Percentiles rank a stretch among this genome's conserved stretches.
phyloP scores from a whole-genome alignment of 2,113 vertebrate genomes.

The Periophthalmus modestus region DNA sequence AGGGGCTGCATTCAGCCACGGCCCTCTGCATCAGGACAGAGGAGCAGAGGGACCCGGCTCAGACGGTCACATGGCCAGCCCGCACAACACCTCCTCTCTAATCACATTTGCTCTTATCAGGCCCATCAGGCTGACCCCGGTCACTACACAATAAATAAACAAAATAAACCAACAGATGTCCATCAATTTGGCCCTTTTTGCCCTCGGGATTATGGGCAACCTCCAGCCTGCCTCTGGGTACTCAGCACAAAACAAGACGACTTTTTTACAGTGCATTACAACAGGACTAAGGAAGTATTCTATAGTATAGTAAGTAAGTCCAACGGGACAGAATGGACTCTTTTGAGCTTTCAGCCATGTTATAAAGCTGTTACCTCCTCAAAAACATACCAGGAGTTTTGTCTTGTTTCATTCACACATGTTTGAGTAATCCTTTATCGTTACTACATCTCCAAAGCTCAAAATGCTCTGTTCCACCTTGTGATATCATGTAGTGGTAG shows the following conservation, averaged over 20 bases:
- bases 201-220: not conserved
- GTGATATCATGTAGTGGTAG: too few relatives aligned
- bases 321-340: too few relatives aligned
- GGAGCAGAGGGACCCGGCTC: constrained; percentile 3
- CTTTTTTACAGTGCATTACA: not conserved
- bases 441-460: too few relatives aligned
- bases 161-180: constrained; percentile 72
- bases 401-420: too few relatives aligned
- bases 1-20: constrained; percentile 13
- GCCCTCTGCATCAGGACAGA: not conserved
- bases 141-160: constrained; percentile 58
- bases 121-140: constrained; percentile 61
- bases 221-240: not conserved
- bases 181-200: constrained; percentile 49
- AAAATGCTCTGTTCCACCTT: too few relatives aligned
- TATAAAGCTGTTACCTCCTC: too few relatives aligned
- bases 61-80: constrained; percentile 55
- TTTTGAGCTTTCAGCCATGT: too few relatives aligned
- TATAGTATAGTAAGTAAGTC: not conserved
- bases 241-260: not conserved
- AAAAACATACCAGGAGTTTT: too few relatives aligned
- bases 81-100: constrained; percentile 69
- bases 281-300: not conserved
- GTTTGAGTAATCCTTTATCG: too few relatives aligned
- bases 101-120: constrained; percentile 75